These are phyloP conservation scores for Chymomyza costata DNA, from an alignment of 1,140 invertebrate genomes.

Conservation along the genomic window DNA sequence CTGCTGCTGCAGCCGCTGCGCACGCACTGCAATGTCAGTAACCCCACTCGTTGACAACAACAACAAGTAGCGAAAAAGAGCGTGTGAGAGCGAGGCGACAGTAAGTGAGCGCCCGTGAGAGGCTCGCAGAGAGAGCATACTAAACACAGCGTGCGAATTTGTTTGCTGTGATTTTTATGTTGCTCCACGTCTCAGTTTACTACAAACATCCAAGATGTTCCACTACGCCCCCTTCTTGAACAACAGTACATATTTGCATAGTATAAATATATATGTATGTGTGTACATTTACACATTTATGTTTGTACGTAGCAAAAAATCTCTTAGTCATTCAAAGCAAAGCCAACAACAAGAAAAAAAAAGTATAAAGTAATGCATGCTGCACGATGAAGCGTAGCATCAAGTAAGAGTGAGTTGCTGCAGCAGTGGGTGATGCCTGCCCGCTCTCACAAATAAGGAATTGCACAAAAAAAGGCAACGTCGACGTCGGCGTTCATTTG, in stretches of 20 bases:
- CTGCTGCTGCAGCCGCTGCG: conserved; percentile 25
- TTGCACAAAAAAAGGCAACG: conserved; percentile 41
- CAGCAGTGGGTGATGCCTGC: conserved; percentile 11
- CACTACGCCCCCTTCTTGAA: conserved; percentile 32
- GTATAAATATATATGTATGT: too few species aligned
- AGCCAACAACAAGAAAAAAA: conserved; percentile 31
- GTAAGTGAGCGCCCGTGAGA: conserved; percentile 20
- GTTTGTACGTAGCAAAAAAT: too few species aligned
- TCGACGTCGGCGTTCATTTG: conserved; percentile 62
- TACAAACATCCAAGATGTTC: conserved; percentile 6
- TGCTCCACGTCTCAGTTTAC: conserved; percentile 57
- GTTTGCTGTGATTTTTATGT: conserved; percentile 62
- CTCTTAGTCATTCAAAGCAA: conserved; percentile 59
- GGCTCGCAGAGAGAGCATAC: background rate
- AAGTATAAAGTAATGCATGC: conserved; percentile 42
- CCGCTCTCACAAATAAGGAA: conserved; percentile 31
- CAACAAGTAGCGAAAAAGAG: conserved; percentile 5
- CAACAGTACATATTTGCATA: background rate
- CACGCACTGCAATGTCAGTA: conserved; percentile 69
- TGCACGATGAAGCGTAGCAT: too few species aligned
- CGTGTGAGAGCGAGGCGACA: conserved; percentile 8
- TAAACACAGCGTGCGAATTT: conserved; percentile 53
- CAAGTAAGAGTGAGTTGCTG: conserved; percentile 66
- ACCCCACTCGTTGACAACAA: conserved; percentile 58
- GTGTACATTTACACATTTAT: conserved; percentile 16